Base-by-base conservation (phyloP, 2,888 invertebrate genomes). In the Phania funesta region DNA sequence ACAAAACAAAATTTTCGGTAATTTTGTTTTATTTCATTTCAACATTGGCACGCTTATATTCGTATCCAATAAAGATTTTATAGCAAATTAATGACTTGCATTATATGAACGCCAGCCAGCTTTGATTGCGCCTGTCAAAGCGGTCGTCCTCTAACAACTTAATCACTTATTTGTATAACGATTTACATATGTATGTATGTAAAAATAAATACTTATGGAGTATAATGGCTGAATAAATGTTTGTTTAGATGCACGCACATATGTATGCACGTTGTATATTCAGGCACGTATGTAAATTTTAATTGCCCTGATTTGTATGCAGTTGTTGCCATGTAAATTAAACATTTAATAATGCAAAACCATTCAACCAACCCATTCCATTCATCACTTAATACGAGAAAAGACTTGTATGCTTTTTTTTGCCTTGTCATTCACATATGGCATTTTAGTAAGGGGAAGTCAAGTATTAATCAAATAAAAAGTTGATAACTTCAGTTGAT, bases 71-170 rank as follows among this genome's bases (percentile, higher is more conserved):
- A 68, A 68, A 67, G 46, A 74, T 68, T 74, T 38, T 13, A 38
- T 2, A 1, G 44, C 32, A 67, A 60, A 58, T 74, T 73, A 56
- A 64, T 80, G n/a, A 70, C 75, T 75, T 56, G 16, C 64, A 41
- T 62, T 64, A 35, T 22, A 54, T 64, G 35, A 41, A 64, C 56
- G 54, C n/a, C 35, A 20, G 35, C 13, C 58, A 60, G 16, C n/a
- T 44, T 20, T 48, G 22, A 13, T 50, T 73, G 79, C 35, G 64
- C 50, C 38, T 70, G 67, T 48, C 67, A 71, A 68, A 62, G 79
- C 68, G 67, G 74, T 62, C 67, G 62, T 52, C 74, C 68, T 80
- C 79, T 74, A 74, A 80, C 74, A 80, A 74, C 38, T 54, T 74
- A 52, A 73, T 73, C 38, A 46, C 56, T 64, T 71, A 16, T 32